Base-by-base conservation (phyloP, 2,797 vertebrate species). In the Pseudochromis fuscus region DNA sequence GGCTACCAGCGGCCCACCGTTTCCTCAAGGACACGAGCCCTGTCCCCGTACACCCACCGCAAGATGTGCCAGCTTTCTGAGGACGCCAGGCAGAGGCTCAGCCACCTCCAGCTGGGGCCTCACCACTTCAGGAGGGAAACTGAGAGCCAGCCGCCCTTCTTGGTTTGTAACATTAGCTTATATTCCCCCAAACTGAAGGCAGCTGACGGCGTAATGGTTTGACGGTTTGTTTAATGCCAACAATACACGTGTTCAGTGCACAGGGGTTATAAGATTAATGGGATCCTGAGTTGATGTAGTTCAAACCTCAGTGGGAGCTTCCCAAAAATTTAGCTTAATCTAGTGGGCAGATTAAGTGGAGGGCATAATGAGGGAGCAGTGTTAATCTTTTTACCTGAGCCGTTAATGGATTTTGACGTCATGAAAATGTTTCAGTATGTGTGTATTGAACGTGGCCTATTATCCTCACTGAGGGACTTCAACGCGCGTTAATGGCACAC, bases 1-100 rank as follows among this genome's bases (percentile, higher is more conserved):
- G 92, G 88, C 85, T 99, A 98, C 33, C 94, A 95, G 84, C 95
- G 91, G 87, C 95, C 96, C 75, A 99, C 98, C 0, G 95, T 96
- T 71, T 95, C 97, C 55, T 99, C 97, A 27, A 92, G 89, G 86
- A 91, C 95, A 2, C 96, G 95, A 35, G 95, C 96, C 10, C 94
- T 94, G n/a, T 98, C 98, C 12, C 98, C 98, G 0, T 98, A 99
- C 91, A 98, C 97, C 16, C 95, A 94, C 83, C 96, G 97, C 67
- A 94, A 94, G 68, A 99, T 99, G 96, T 98, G 97, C 87, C 95
- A 98, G 88, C 95, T 97, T 3, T 94, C 96, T 0, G 94, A 96
- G 83, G 96, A 96, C 65, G 80, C 95, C 76, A 82, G 92, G 59
- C 95, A 96, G 87, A 94, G 97, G 30, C 94, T 98, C 76, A 85